phyloP scores from a whole-genome alignment of 2,888 invertebrate species.

The Megamerina dolium region DNA sequence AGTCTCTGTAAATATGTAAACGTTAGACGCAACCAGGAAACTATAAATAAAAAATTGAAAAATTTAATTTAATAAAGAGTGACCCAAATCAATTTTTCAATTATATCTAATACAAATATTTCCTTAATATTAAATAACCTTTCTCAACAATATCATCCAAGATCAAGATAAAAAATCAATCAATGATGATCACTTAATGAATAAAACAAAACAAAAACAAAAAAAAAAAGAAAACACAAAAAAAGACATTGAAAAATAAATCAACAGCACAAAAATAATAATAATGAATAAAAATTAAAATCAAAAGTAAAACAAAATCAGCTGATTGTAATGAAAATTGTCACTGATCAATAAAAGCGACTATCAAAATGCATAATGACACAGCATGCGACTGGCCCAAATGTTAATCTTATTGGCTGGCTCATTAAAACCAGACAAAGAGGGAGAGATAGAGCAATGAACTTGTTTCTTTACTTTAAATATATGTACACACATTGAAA shows the following conservation, averaged over 20 bases:
- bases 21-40: too few relatives aligned
- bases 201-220: neutral
- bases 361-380: neutral
- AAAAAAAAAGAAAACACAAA: slow-evolving; percentile 2
- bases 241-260: neutral
- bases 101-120: too few relatives aligned
- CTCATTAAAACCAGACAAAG: too few relatives aligned
- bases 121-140: neutral
- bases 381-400: too few relatives aligned
- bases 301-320: neutral
- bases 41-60: too few relatives aligned
- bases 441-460: slow-evolving; percentile 10
- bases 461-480: slow-evolving; percentile 1
- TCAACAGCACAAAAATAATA: neutral
- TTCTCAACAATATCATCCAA: slow-evolving; percentile 13
- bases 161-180: slow-evolving; percentile 7
- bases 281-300: neutral
- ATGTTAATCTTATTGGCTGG: too few relatives aligned
- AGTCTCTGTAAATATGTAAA: too few relatives aligned
- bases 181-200: neutral
- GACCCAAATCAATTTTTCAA: too few relatives aligned
- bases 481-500: neutral
- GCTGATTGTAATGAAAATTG: too few relatives aligned
- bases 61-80: too few relatives aligned
- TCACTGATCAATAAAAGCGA: neutral